phyloP scores from a whole-genome alignment of 2,888 invertebrate genomes.

The Busseola fusca region DNA sequence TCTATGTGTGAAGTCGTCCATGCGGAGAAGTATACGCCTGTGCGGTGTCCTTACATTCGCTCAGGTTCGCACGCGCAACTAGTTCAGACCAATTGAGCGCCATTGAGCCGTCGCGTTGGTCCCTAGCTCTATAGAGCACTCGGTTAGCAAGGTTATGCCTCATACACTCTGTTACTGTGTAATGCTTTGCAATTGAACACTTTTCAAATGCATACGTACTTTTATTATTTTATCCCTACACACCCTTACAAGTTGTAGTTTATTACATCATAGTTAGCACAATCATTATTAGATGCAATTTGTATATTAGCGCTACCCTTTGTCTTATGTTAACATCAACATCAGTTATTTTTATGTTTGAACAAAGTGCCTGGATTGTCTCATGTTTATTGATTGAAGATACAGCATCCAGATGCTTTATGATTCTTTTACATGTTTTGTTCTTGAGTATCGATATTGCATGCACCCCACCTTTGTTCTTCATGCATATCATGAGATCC shows the following conservation, averaged over 20 bases:
- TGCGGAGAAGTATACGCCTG: slow-evolving; percentile 63
- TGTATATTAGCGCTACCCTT: slow-evolving; percentile 48
- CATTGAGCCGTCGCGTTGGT: slow-evolving; percentile 81
- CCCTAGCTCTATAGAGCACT: slow-evolving; percentile 78
- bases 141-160: slow-evolving; percentile 82
- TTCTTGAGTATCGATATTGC: slow-evolving; percentile 69
- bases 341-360: slow-evolving; percentile 44
- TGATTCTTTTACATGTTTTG: slow-evolving; percentile 60
- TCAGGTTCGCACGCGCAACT: slow-evolving; percentile 85
- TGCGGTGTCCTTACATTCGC: slow-evolving; percentile 75
- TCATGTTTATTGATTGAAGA: slow-evolving; percentile 16
- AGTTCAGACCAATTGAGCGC: slow-evolving; percentile 86
- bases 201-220: slow-evolving; percentile 56
- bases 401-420: slow-evolving; percentile 53
- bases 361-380: slow-evolving; percentile 56
- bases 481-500: slow-evolving; percentile 21
- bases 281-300: slow-evolving; percentile 50
- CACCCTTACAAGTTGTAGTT: slow-evolving; percentile 51
- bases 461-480: slow-evolving; percentile 50
- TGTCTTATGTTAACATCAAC: slow-evolving; percentile 50
- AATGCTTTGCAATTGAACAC: slow-evolving; percentile 63
- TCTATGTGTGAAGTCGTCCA: slow-evolving; percentile 61
- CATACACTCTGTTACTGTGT: slow-evolving; percentile 57
- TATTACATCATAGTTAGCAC: slow-evolving; percentile 49
- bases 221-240: slow-evolving; percentile 51